Percentiles rank a stretch among this genome's conserved stretches.
phyloP scores from a whole-genome alignment of 1,140 invertebrate species.

The Caerostris extrusa region DNA sequence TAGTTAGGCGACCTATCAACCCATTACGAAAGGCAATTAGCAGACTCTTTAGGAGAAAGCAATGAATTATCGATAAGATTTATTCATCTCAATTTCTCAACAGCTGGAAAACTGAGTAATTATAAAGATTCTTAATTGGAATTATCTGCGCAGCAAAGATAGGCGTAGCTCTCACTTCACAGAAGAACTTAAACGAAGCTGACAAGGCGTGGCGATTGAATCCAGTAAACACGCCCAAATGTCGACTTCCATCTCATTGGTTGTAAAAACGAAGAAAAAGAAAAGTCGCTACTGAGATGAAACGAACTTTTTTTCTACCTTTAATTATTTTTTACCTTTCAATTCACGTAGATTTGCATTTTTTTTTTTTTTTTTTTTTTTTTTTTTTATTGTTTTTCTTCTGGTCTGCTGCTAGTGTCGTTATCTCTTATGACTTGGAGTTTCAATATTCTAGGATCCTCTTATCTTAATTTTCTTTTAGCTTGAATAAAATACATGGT shows the following conservation, averaged over 20 bases:
- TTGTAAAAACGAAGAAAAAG: conserved; percentile 63
- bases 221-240: conserved; percentile 64
- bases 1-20: conserved; percentile 57
- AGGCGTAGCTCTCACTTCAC: conserved; percentile 55
- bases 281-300: conserved; percentile 60
- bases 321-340: not conserved
- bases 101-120: conserved; percentile 71
- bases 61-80: conserved; percentile 69
- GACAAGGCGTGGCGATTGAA: conserved; percentile 70
- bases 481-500: not conserved
- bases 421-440: not conserved
- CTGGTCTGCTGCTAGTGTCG: not conserved
- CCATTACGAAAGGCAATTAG: conserved; percentile 69
- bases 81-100: conserved; percentile 69
- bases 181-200: conserved; percentile 62
- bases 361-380: too few species aligned
- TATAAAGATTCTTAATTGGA: conserved; percentile 74
- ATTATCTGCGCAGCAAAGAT: not conserved
- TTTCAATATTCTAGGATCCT: not conserved
- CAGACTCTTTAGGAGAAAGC: not conserved
- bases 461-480: not conserved
- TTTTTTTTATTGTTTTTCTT: not conserved
- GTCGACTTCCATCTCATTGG: conserved; percentile 72
- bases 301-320: conserved; percentile 2
- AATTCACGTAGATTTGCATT: conserved; percentile 4